These are phyloP conservation scores for Colinus virginianus DNA, from an alignment of 2,113 vertebrate species.

Conservation along the genomic window DNA sequence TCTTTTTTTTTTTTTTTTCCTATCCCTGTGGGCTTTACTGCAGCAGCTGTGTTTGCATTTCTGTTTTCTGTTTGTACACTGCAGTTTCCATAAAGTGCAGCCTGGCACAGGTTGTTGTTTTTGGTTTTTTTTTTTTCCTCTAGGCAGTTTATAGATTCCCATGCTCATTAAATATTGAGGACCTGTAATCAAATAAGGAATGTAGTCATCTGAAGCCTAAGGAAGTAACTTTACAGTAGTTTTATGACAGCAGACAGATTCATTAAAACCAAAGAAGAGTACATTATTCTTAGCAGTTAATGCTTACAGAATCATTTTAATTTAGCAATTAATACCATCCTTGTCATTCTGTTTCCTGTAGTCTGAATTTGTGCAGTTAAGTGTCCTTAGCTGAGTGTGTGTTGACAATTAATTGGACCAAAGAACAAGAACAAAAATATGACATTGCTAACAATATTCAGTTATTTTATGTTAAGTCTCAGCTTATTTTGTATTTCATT, in stretches of 20 bases:
- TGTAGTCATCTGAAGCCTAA: slow-evolving; percentile 46
- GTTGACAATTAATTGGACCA: background rate
- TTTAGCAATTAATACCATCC: slow-evolving; percentile 8
- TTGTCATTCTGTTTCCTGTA: background rate
- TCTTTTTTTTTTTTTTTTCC: background rate
- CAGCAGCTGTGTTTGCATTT: slow-evolving; percentile 67
- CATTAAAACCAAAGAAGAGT: slow-evolving; percentile 29
- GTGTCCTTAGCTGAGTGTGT: background rate
- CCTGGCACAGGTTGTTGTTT: slow-evolving; percentile 7
- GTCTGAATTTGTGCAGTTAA: background rate
- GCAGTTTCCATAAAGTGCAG: slow-evolving; percentile 55
- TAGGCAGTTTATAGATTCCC: slow-evolving; percentile 57
- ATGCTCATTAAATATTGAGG: slow-evolving; percentile 67
- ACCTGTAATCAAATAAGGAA: slow-evolving; percentile 33
- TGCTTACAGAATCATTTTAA: slow-evolving; percentile 5
- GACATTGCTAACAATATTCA: background rate
- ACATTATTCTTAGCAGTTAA: slow-evolving; percentile 19
- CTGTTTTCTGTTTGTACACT: slow-evolving; percentile 66
- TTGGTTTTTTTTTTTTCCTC: slow-evolving; percentile 28
- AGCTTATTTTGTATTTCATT: background rate
- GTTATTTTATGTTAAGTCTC: background rate
- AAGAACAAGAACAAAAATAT: background rate
- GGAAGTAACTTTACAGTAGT: slow-evolving; percentile 19
- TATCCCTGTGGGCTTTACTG: slow-evolving; percentile 27
- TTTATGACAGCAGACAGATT: slow-evolving; percentile 2